Evolutionary conservation across 2,888 invertebrate species (phyloP), one percentile per base, ranked within the genome.

Genomic region (Hydrotaea diabolus): DNA sequence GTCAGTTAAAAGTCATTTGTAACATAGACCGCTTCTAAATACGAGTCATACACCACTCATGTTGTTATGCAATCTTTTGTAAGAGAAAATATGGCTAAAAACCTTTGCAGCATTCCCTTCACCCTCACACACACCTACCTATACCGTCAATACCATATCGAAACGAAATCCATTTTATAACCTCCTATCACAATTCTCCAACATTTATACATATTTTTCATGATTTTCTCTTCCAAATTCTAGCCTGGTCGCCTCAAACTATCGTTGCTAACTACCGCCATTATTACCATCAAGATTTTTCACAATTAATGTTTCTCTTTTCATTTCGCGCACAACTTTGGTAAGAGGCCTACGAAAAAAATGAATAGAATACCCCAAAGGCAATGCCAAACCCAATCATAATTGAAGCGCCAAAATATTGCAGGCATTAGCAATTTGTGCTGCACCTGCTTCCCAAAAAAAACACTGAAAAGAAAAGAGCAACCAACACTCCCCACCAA

Each of bases 321-420:
- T 55, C 72, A 72, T 64, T 64, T 64, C n/a, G 36, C 13, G 46
- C 69, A 69, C 39, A 23, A 39, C 19, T 81, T 84, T 76, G 81
- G 78, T 78, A 72, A 19, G 21, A 66, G 31, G 43, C 39, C 43
- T 36, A 31, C 4, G 3, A 31, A 36, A 59, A 59, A 26, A 59
- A 21, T 74, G 77, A 80, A 80, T 74, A 80, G 80, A 80, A 84
- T 81, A 81, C 81, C 73, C 66, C 79, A 79, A 73, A 79, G 76
- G 76, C 76, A 79, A 82, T 85, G 82, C 82, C 85, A 85, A 85
- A 79, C 82, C 81, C 82, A 85, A 85, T 85, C 82, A 85, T 82
- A 85, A 85, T 85, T 85, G 81, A 69, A 85, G 79, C 81, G 79
- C 79, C 81, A 85, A 85, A 85, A 85, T 85, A 85, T 85, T 76